phyloP scores from a whole-genome alignment of 2,113 vertebrate genomes.

The Accipiter virgatus region DNA sequence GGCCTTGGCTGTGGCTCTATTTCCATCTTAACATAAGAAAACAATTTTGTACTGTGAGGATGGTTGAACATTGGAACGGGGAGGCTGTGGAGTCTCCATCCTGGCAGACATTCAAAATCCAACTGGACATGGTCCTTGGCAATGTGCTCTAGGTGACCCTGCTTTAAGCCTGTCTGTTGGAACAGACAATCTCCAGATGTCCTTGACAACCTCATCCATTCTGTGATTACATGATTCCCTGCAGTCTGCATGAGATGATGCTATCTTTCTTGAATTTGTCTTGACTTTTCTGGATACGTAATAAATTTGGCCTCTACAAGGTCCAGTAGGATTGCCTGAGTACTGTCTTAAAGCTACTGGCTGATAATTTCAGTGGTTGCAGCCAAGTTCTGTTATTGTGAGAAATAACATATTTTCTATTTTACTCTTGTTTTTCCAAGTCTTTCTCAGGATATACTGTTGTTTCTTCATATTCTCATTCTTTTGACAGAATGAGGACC shows the following conservation, averaged over 20 bases:
- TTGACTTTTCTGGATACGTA: neutral
- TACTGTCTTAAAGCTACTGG: neutral
- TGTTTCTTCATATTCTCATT: neutral
- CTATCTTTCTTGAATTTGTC: neutral
- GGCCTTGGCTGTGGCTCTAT: neutral
- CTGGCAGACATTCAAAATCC: neutral
- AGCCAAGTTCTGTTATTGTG: neutral
- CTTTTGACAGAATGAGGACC: neutral
- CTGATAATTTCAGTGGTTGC: neutral
- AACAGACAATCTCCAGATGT: neutral
- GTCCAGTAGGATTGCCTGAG: neutral
- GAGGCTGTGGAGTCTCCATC: neutral
- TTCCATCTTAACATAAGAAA: neutral
- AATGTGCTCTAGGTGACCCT: neutral
- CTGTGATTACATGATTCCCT: fast-evolving
- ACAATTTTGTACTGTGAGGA: neutral
- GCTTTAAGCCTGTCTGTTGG: neutral
- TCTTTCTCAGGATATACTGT: neutral
- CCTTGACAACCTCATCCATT: neutral
- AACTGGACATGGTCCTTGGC: fast-evolving
- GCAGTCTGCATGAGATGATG: neutral
- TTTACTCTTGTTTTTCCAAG: neutral
- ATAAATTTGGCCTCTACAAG: neutral
- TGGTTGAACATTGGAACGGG: neutral
- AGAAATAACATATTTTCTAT: neutral